phyloP scores from a whole-genome alignment of 2,888 invertebrate species.

The Drosophila buzzatii region DNA sequence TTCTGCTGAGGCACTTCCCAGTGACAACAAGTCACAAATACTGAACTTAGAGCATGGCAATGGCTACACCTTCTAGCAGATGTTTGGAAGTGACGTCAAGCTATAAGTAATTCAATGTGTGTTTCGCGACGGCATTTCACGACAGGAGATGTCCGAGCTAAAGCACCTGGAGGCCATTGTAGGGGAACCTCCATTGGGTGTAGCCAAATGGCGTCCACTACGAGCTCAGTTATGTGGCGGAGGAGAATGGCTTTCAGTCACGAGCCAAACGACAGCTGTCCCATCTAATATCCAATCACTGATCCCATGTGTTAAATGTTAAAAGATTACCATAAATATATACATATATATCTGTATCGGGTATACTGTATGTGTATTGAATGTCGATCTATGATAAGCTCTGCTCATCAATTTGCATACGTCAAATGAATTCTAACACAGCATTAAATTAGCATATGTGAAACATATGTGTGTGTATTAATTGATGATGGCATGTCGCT shows the following conservation, averaged over 20 bases:
- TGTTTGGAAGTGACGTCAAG: too few relatives aligned
- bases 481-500: neutral
- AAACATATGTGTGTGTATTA: neutral
- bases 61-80: too few relatives aligned
- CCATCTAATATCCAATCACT: constrained; percentile 22
- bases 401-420: constrained; percentile 57
- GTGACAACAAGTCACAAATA: constrained; percentile 55
- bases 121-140: constrained; percentile 81
- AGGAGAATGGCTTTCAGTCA: constrained; percentile 81
- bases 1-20: neutral
- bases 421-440: constrained; percentile 56
- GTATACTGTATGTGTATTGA: constrained; percentile 7
- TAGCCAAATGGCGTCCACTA: constrained; percentile 87
- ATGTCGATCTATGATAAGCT: constrained; percentile 19
- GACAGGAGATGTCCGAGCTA: constrained; percentile 81
- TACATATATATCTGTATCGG: constrained; percentile 8
- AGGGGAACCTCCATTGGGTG: constrained; percentile 86
- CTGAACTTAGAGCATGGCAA: too few relatives aligned
- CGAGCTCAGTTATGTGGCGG: constrained; percentile 85
- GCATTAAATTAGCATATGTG: constrained; percentile 59
- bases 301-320: constrained; percentile 50
- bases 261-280: constrained; percentile 77
- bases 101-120: neutral
- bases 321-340: constrained; percentile 1
- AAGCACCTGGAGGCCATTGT: constrained; percentile 79